phyloP scores from a whole-genome alignment of 92 coral and sea anemone species.

The Actinostola sp. region DNA sequence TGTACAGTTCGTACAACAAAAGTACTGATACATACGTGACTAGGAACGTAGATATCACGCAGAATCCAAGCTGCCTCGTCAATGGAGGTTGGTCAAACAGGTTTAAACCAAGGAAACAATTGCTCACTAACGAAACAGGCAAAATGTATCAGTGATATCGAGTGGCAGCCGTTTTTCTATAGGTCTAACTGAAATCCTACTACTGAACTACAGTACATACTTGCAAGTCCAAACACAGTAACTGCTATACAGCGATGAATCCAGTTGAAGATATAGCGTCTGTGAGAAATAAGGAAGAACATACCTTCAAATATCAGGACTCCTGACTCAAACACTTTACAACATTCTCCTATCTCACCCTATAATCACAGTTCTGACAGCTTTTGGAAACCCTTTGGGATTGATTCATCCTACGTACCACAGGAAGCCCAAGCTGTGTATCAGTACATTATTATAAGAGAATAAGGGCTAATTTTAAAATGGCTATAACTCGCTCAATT shows the following conservation, averaged over 20 bases:
- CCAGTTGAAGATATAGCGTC: conserved; percentile 66
- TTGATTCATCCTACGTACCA: too few species aligned
- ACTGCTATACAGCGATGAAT: conserved; percentile 54
- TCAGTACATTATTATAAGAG: too few species aligned
- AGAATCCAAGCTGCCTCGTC: not conserved
- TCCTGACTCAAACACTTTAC: too few species aligned
- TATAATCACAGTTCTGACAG: too few species aligned
- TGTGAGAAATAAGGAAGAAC: conserved; percentile 1
- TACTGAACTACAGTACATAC: conserved; percentile 24
- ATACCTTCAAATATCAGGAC: too few species aligned
- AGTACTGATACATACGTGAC: not conserved
- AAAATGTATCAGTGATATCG: not conserved
- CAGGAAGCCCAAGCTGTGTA: too few species aligned
- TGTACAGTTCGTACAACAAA: not conserved
- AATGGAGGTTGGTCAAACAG: conserved; percentile 1
- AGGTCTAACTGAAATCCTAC: too few species aligned
- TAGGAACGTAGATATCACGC: not conserved
- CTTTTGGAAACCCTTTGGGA: too few species aligned
- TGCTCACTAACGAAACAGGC: not conserved
- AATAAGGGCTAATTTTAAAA: too few species aligned
- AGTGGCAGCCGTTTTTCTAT: too few species aligned
- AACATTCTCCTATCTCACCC: too few species aligned
- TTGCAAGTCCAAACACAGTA: conserved; percentile 46
- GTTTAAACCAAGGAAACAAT: conserved; percentile 12
- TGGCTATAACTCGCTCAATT: too few species aligned